Base-by-base conservation (phyloP, 2,113 vertebrate species). In the Uria lomvia region DNA sequence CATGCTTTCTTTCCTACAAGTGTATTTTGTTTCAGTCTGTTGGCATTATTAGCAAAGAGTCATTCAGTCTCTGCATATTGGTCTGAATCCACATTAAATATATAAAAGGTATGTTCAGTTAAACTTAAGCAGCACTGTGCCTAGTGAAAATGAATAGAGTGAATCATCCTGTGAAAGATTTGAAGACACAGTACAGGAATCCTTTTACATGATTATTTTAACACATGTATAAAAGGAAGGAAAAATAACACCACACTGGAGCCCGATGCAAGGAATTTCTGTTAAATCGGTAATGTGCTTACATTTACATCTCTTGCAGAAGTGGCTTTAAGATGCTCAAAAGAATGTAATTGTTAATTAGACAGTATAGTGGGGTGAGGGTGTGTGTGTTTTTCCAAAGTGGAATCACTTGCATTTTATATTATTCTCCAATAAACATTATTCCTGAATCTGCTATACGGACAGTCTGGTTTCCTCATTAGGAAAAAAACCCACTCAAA, bases 191-290 rank as follows among this genome's bases (percentile, higher is more conserved):
- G 92, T 78, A 78, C 29, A 11, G 88, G 94, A 96, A 85, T 88
- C 86, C 58, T 97, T 95, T 97, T 90, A 92, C 82, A 68, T 97
- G 96, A 98, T 97, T 94, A 93, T 97, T 98, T 98, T 97, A 98
- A 86, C 97, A 97, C 95, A 50, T 96, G 97, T 97, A 38, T 82
- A 40, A 79, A 95, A 91, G 90, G 91, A 92, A 96, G 89, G 82
- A 88, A 96, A 95, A 97, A 63, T 92, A 76, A 68, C 55, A 96
- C 92, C 73, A 45, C 55, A 12, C 88, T 95, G 81, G 86, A 97
- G 73, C 90, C 73, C 1, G 6, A 68, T 73, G 70, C 3, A 9
- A 94, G 47, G 78, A 70, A 68, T 92, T 94, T 92, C 83, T 96
- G 74, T 85, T 88, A 92, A 97, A 92, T 90, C 4, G 1, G 86